Base-by-base conservation (phyloP, 2,888 invertebrate species). In the Drosophila villosipedis region DNA sequence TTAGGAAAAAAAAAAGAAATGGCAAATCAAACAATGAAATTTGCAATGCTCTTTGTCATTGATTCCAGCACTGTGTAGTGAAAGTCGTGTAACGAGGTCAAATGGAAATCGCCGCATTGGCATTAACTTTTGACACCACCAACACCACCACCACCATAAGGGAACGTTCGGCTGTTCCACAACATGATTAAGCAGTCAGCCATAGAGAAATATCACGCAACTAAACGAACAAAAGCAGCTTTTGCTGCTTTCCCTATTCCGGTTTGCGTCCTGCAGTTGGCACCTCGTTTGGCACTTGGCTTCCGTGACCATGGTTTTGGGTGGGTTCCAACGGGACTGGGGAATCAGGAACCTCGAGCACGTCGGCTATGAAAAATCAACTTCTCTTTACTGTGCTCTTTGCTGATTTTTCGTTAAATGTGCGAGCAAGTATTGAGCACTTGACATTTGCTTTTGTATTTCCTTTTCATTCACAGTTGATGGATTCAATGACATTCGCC, bases 81-180 rank as follows among this genome's bases (percentile, higher is more conserved):
- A 67, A 75, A 75, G 68, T 78, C 78, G 77, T 70, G 82, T 78
- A 85, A 85, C 87, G 85, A 89, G 85, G 89, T 85, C 89, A 85
- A 85, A 85, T 85, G 85, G 85, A 85, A 85, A 85, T 85, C 85
- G 85, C 89, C 89, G 87, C 76, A 87, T 89, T 84, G 80, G 85
- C 85, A 87, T 86, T 85, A 85, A 89, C 85, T 85, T 89, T 89
- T 89, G 87, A 85, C 89, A 84, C 79, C 79, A 74, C 39, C 78
- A 77, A 33, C 63, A 84, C 82, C 82, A 78, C 52, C 78, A 73
- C 28, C 63, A 68, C 39, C 65, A 52, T 22, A 22, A 55, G 37
- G 4, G 10, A 10, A 5, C 22, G 30, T 53, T 50, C 35, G 61
- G 33, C 41, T 37, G n/a, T 47, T 52, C 58, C 9, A 70, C 69